phyloP scores from a whole-genome alignment of 2,888 invertebrate genomes.

The Chirona hameri region DNA sequence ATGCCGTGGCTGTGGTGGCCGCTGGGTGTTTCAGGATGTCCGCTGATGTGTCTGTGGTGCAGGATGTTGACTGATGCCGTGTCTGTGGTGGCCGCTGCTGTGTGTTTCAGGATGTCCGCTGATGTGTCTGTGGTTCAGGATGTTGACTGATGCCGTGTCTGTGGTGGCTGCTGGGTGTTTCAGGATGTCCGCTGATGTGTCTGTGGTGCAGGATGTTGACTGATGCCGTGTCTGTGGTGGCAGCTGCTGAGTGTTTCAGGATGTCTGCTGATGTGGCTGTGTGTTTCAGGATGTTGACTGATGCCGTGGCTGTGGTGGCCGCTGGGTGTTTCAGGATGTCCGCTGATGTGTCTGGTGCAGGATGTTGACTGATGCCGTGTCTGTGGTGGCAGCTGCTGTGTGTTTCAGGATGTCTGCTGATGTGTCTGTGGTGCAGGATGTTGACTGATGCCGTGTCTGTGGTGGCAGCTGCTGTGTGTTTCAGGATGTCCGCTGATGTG shows the following conservation, averaged over 20 bases:
- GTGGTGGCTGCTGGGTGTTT: background rate
- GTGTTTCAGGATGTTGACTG: slow-evolving; percentile 55
- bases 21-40: background rate
- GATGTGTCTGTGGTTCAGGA: slow-evolving; percentile 47
- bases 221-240: background rate
- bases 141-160: slow-evolving; percentile 50
- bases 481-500: background rate
- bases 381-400: too few species aligned
- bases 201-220: slow-evolving; percentile 55
- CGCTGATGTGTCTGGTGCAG: background rate
- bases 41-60: slow-evolving; percentile 12
- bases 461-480: background rate
- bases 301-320: background rate
- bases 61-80: slow-evolving; percentile 55
- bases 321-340: background rate
- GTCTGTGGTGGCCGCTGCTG: background rate
- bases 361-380: too few species aligned
- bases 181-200: background rate
- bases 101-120: background rate
- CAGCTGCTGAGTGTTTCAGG: background rate
- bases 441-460: too few species aligned
- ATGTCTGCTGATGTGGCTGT: background rate
- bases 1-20: background rate
- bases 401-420: slow-evolving; percentile 55
- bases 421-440: too few species aligned